Evolutionary conservation across 2,113 vertebrate genomes (phyloP).

Genomic region (Camelus bactrianus): DNA sequence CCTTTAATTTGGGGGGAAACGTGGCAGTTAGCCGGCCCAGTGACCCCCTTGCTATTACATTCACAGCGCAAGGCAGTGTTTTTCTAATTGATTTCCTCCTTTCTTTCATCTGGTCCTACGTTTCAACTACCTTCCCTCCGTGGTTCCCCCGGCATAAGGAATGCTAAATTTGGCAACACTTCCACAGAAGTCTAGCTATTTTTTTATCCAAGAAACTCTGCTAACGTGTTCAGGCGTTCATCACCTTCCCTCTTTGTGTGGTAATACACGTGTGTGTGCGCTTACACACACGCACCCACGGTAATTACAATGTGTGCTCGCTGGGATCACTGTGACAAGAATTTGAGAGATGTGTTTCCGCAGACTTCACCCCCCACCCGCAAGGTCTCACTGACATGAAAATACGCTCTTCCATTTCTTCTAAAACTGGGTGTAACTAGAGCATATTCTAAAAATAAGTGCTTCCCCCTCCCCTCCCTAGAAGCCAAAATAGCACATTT

Average conservation of each 20-base stretch:
- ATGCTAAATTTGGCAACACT: neutral
- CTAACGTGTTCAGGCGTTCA: neutral
- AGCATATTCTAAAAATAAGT: conserved; percentile 82
- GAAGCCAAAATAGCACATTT: conserved; percentile 77
- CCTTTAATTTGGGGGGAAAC: neutral
- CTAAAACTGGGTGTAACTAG: conserved; percentile 72
- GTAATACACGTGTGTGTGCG: neutral
- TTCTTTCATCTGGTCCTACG: conserved; percentile 11
- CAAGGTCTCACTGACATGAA: conserved; percentile 69
- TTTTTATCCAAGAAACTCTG: neutral
- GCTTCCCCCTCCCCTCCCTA: conserved; percentile 56
- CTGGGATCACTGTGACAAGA: neutral
- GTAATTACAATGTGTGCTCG: neutral
- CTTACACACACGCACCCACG: neutral
- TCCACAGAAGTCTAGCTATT: neutral
- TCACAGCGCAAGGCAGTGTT: neutral
- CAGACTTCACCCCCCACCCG: neutral
- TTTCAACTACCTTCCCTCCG: neutral
- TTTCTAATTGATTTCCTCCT: neutral
- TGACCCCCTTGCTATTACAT: neutral
- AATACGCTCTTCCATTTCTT: conserved; percentile 66
- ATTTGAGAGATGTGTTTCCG: neutral
- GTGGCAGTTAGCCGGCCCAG: neutral
- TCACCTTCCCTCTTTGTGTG: neutral
- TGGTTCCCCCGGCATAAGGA: neutral